Percentiles rank a stretch among this genome's conserved stretches.
Conservation (phyloP, 2,113 vertebrate species). For the Machaerirhynchus nigripectus region DNA sequence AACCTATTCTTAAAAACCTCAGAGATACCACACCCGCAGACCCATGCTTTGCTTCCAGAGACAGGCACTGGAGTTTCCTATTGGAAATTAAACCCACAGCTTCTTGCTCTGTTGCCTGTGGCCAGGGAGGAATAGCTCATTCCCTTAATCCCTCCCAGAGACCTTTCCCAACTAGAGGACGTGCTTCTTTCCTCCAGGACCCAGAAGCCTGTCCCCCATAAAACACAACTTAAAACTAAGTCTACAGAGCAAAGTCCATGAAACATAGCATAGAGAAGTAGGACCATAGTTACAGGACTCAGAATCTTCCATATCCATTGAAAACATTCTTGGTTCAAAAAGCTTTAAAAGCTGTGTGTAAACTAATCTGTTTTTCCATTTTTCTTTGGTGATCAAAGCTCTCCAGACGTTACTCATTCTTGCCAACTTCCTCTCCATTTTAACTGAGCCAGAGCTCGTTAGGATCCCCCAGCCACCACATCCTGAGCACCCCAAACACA, state of each 20-base stretch:
- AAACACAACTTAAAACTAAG: neutral
- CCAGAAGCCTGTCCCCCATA: neutral
- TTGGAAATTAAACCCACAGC: neutral
- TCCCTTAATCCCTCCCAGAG: neutral
- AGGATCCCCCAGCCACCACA: neutral
- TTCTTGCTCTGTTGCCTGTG: neutral
- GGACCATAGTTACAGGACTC: neutral
- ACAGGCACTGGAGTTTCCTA: neutral
- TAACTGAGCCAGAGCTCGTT: neutral
- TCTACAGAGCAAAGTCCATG: neutral
- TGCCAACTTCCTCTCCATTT: neutral
- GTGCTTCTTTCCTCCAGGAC: neutral
- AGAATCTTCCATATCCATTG: neutral
- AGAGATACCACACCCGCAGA: neutral
- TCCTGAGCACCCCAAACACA: neutral
- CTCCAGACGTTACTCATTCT: neutral
- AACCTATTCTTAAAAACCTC: slow-evolving; percentile 1
- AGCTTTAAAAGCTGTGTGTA: neutral
- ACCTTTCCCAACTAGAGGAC: neutral
- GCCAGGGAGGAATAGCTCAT: slow-evolving; percentile 22
- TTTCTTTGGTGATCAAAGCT: neutral
- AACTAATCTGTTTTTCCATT: neutral
- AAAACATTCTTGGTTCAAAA: neutral
- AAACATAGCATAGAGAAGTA: neutral
- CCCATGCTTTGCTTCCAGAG: neutral